These are phyloP conservation scores for Petromus typicus DNA, from an alignment of 2,113 vertebrate species.

Conservation along the genomic window DNA sequence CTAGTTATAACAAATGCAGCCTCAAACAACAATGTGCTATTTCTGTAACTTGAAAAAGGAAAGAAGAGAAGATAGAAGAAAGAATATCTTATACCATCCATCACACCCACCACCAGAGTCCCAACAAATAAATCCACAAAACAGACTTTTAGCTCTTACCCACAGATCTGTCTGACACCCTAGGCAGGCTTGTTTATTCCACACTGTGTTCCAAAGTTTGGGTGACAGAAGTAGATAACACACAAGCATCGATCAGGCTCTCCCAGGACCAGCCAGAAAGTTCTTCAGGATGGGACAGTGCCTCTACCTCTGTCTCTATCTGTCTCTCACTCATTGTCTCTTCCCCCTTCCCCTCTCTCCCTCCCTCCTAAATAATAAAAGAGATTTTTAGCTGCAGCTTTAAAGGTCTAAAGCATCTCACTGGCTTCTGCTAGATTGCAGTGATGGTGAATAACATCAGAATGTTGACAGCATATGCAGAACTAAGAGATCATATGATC, in stretches of 20 bases:
- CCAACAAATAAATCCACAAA: neutral
- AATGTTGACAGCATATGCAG: neutral
- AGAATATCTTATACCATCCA: neutral
- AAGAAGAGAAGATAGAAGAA: slow-evolving; percentile 15
- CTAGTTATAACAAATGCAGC: slow-evolving; percentile 27
- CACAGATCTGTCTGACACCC: neutral
- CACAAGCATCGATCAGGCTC: neutral
- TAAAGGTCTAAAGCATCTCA: neutral
- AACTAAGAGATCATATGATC: neutral
- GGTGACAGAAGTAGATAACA: neutral
- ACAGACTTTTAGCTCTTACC: neutral
- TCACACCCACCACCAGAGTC: neutral
- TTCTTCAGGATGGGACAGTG: neutral
- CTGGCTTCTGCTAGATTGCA: neutral
- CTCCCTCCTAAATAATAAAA: neutral
- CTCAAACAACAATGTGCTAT: neutral
- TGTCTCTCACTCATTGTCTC: neutral
- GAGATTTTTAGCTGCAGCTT: neutral
- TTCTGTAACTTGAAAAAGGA: slow-evolving; percentile 17
- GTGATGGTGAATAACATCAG: neutral
- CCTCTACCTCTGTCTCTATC: neutral
- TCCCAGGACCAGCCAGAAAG: neutral
- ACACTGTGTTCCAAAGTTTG: neutral
- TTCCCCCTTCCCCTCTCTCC: neutral
- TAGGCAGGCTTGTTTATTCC: neutral